These are phyloP conservation scores for Hipparchia semele DNA, from an alignment of 2,888 invertebrate genomes.

Conservation along the genomic window DNA sequence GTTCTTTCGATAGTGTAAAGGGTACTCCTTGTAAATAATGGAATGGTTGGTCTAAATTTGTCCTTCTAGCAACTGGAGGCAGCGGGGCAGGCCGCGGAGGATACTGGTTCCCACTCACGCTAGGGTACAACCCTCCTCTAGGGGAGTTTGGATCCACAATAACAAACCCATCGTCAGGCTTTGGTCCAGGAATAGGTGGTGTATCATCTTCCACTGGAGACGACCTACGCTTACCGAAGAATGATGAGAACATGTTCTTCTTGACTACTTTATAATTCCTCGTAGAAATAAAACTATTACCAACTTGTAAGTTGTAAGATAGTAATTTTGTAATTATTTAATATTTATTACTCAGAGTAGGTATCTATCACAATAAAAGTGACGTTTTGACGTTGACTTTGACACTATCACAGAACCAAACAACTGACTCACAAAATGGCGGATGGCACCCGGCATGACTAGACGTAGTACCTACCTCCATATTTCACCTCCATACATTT, in stretches of 20 bases:
- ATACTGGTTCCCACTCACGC: slow-evolving; percentile 54
- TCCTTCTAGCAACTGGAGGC: slow-evolving; percentile 49
- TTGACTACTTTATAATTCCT: neutral
- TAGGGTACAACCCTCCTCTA: slow-evolving; percentile 64
- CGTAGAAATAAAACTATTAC: neutral
- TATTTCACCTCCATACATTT: too few relatives aligned
- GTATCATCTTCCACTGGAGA: slow-evolving; percentile 74
- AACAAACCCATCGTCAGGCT: slow-evolving; percentile 69
- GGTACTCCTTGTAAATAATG: slow-evolving; percentile 83
- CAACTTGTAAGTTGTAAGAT: too few relatives aligned
- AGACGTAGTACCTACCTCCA: too few relatives aligned
- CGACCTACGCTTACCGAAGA: slow-evolving; percentile 74
- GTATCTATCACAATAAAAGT: too few relatives aligned
- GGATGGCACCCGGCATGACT: too few relatives aligned
- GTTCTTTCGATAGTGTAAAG: slow-evolving; percentile 75
- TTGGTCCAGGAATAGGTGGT: slow-evolving; percentile 74
- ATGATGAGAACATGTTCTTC: slow-evolving; percentile 70
- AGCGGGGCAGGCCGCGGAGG: slow-evolving; percentile 66
- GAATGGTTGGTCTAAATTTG: slow-evolving; percentile 58
- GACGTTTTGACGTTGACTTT: too few relatives aligned
- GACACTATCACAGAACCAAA: too few relatives aligned
- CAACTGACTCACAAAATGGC: too few relatives aligned
- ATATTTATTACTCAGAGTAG: too few relatives aligned
- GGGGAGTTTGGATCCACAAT: slow-evolving; percentile 62
- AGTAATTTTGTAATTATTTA: too few relatives aligned